Percentiles rank a stretch among this genome's conserved stretches.
Evolutionary conservation across 2,113 vertebrate species (phyloP).

Genomic region (Sylvicapra grimmia): DNA sequence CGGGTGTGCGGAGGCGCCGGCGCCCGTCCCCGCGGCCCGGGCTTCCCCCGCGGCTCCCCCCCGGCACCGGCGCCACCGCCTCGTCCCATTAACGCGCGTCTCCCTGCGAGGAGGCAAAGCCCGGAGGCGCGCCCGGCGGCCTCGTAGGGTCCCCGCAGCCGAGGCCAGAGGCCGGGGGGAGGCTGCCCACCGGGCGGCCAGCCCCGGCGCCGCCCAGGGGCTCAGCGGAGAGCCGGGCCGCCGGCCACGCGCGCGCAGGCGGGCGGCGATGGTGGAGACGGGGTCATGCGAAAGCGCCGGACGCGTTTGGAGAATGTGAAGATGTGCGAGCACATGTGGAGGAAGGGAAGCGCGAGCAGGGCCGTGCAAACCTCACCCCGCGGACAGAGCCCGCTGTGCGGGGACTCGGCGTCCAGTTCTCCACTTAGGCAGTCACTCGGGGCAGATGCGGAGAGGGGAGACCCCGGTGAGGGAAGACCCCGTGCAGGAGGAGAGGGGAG

Average conservation of each 20-base stretch:
- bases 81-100: no score
- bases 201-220: no score
- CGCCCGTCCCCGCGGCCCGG: no score
- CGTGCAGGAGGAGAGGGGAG: neutral
- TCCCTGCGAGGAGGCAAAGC: no score
- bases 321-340: neutral
- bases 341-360: neutral
- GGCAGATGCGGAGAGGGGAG: neutral
- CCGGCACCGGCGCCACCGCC: no score
- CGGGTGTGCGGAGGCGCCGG: no score
- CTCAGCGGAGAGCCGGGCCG: no score
- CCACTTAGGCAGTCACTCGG: neutral
- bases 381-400: accelerated
- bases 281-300: accelerated
- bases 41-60: no score
- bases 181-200: no score
- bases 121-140: no score
- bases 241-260: neutral
- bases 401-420: accelerated
- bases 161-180: no score
- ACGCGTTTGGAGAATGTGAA: neutral
- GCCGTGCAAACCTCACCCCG: accelerated
- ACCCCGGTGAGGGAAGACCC: accelerated
- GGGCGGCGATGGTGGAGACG: neutral
- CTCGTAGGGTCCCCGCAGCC: no score